Conservation (phyloP, 2,888 invertebrate species). For the Strigamia crassipes region DNA sequence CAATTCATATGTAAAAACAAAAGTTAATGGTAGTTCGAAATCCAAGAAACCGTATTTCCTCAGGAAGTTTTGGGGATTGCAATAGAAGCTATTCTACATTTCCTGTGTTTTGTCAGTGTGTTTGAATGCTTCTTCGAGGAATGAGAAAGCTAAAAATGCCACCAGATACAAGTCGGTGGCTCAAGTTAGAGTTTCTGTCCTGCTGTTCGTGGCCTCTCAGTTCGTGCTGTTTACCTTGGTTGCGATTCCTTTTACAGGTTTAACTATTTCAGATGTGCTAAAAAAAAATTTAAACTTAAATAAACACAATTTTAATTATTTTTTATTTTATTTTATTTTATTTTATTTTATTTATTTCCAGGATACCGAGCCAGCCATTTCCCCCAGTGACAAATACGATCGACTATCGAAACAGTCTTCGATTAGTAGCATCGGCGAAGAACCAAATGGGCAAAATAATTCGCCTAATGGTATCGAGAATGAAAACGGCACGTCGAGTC, state of each 20-base stretch:
- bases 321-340: too few relatives aligned
- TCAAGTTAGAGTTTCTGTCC: not conserved
- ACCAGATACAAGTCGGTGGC: not conserved
- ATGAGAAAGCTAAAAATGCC: not conserved
- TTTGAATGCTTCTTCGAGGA: not conserved
- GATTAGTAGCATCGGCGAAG: not conserved
- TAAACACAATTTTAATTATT: not conserved
- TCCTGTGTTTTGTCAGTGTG: conserved; percentile 39
- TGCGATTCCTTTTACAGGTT: not conserved
- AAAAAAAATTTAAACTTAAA: too few relatives aligned
- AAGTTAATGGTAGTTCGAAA: not conserved
- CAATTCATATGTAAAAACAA: conserved; percentile 7
- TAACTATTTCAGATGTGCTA: not conserved
- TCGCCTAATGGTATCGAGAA: not conserved
- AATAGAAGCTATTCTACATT: conserved; percentile 25
- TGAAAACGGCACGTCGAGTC: not conserved
- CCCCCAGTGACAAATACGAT: not conserved
- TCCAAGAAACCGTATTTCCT: conserved; percentile 37
- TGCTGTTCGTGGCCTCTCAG: conserved; percentile 27
- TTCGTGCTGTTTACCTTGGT: not conserved
- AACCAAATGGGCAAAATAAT: not conserved
- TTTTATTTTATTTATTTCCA: not conserved
- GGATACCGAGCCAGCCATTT: not conserved
- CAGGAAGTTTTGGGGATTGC: conserved; percentile 25
- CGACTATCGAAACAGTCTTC: not conserved